These are phyloP conservation scores for Tachysurus vachellii DNA, from an alignment of 2,113 vertebrate genomes.

Conservation along the genomic window DNA sequence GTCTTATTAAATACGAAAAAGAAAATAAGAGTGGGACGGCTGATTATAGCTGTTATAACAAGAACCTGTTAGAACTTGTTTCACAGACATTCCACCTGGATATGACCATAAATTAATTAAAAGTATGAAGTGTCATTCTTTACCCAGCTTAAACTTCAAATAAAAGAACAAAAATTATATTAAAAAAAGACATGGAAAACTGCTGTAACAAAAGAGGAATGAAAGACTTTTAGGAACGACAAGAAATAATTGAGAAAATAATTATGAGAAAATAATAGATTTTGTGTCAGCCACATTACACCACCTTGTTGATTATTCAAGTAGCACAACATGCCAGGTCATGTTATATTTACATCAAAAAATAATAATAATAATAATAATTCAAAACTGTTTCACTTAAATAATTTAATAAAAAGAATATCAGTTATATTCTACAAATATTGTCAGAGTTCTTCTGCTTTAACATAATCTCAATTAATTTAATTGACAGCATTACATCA, in stretches of 20 bases:
- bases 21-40: neutral
- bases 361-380: neutral
- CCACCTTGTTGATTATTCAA: neutral
- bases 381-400: neutral
- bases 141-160: neutral
- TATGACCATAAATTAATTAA: neutral
- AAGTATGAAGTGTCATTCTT: neutral
- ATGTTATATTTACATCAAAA: neutral
- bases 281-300: neutral
- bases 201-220: neutral
- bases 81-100: neutral
- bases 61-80: neutral
- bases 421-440: neutral
- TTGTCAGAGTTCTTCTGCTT: neutral
- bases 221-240: neutral
- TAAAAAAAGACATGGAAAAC: neutral
- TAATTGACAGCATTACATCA: neutral
- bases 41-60: neutral
- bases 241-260: no score
- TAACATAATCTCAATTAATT: neutral
- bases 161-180: no score
- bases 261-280: neutral
- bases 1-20: neutral
- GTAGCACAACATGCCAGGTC: no score
- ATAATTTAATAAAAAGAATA: neutral